phyloP scores from a whole-genome alignment of 2,888 invertebrate species.

The Xestobium rufovillosum region DNA sequence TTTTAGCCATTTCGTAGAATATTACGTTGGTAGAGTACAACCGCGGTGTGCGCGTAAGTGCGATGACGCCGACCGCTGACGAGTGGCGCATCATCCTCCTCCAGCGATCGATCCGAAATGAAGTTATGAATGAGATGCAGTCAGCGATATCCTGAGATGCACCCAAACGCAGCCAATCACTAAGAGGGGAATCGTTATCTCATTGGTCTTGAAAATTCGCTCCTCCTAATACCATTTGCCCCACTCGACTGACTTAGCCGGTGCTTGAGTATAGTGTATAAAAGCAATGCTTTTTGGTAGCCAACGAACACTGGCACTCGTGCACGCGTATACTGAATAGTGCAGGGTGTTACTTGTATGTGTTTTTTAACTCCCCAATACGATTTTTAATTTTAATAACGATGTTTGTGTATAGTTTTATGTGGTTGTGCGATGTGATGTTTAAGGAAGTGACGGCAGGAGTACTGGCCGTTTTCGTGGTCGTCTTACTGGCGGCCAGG shows the following conservation, averaged over 20 bases:
- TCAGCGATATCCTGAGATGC: neutral
- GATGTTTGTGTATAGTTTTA: constrained; percentile 49
- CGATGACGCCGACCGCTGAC: no score
- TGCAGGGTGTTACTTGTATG: neutral
- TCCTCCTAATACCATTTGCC: constrained; percentile 24
- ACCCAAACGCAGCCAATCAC: neutral
- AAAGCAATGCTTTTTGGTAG: constrained; percentile 30
- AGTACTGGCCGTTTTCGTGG: constrained; percentile 47
- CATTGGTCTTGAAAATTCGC: constrained; percentile 28
- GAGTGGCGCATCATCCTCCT: no score
- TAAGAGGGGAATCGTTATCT: constrained; percentile 4
- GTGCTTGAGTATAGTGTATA: constrained; percentile 23
- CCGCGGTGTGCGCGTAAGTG: no score
- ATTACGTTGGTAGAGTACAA: no score
- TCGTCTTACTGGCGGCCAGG: constrained; percentile 42
- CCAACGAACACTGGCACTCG: constrained; percentile 30
- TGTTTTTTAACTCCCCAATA: neutral
- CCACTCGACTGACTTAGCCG: neutral
- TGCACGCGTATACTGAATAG: constrained; percentile 22
- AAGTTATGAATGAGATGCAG: constrained; percentile 2
- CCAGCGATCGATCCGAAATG: neutral
- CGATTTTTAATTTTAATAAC: constrained; percentile 31
- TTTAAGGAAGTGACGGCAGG: constrained; percentile 36
- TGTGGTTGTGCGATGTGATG: constrained; percentile 44
- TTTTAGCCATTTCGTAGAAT: no score